Evolutionary conservation across 2,797 vertebrate genomes (phyloP), one percentile per base, ranked within the genome.

Genomic region (Morelia viridis): DNA sequence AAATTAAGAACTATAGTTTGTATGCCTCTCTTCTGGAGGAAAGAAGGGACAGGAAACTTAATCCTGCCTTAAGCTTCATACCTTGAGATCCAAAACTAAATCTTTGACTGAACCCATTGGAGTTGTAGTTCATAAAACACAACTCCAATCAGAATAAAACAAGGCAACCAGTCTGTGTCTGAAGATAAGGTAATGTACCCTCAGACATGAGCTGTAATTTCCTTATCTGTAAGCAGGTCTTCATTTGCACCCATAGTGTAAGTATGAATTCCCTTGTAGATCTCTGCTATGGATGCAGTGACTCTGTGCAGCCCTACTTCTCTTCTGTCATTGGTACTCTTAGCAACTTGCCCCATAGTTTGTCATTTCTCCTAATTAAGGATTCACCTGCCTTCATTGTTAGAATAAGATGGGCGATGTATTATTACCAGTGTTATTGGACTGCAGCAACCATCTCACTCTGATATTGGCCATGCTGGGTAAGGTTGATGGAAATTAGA

Each of bases 301-400:
- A 84, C 93, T 88, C 85, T 93, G 71, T 91, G 31, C 26, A 41
- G 41, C 22, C 35, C n/a, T 46, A 22, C 53, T 3, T 31, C 17
- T 62, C 76, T 64, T 92, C 92, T 58, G 46, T 6, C 6, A 24
- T 53, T 12, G 17, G 60, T 28, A 64, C 26, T 28, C 53, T 92
- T 93, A 93, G 91, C 96, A 76, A 93, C 95, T 92, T 88, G 90
- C 6, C 90, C 93, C 92, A 62, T 90, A 94, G 93, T 95, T 95
- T 94, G 91, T 92, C 95, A 28, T 85, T 65, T 83, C 87, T 92
- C 94, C 91, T 95, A 92, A 94, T 94, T 92, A 92, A 93, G 93
- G 88, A 71, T 93, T 95, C 93, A 91, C 60, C 46, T 92, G 68
- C 94, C 57, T 15, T 95, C 94, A 96, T 95, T 2, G 89, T 91